Evolutionary conservation across 2,888 invertebrate genomes (phyloP), one percentile per base, ranked within the genome.

Genomic region (Drosophila sordidula): DNA sequence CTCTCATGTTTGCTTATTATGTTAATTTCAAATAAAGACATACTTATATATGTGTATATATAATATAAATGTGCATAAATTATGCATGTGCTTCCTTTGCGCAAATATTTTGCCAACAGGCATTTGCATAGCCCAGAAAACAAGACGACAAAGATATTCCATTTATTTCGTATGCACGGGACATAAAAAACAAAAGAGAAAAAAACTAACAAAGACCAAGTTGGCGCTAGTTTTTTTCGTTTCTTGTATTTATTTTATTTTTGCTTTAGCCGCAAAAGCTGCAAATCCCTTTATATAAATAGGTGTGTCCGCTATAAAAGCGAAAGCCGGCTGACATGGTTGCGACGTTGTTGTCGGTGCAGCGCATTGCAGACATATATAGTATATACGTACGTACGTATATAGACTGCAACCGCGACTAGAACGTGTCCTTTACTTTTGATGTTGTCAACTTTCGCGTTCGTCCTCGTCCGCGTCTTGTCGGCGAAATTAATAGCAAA

Each of bases 401-500:
- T 38, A 62, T 47, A 68, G 55, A 55, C 61, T 44, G 52, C 45
- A 45, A 39, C 29, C 47, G 47, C 49, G 42, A 52, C 25, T 46
- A 50, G 47, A 49, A 49, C 61, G 63, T 64, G 69, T 74, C 70
- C 78, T 65, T 84, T 69, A 65, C 82, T 81, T 80, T 81, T 87
- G 82, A 83, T 78, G 81, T 74, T 72, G 81, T 80, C 84, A 83
- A 78, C 78, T 54, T 56, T 38, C 62, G 62, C 75, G 39, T 12
- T 39, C 49, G 54, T 44, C 18, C 49, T 50, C 44, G 49, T 50
- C n/a, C 49, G 61, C 62, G 58, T 66, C 64, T 75, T 72, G 86
- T 83, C 87, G 77, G 81, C 76, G 70, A 85, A 84, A 84, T 84
- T 87, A 84, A 84, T 87, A 84, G 80, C 70, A 82, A 84, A 84